Evolutionary conservation across 2,113 vertebrate genomes (phyloP), one percentile per base, ranked within the genome.

Genomic region (Setophaga kirtlandii): DNA sequence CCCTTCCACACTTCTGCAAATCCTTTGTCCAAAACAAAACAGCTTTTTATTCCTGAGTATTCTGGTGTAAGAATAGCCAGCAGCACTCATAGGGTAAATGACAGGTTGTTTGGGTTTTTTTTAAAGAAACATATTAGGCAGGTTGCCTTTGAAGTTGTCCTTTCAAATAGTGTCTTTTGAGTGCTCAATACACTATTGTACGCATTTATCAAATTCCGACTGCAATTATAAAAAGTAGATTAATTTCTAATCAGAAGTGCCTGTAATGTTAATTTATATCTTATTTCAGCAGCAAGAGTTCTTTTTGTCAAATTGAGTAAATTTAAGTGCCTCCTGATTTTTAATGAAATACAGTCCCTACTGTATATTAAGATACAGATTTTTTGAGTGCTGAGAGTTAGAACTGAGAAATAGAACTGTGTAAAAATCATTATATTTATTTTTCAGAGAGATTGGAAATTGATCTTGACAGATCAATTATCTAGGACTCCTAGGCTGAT

Each of bases 141-240:
- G 85, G 80, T 96, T 95, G 96, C 91, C 96, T 97, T 98, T 98
- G 96, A 98, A 98, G 97, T 96, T 96, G 97, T 98, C 97, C 96
- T 98, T 98, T 95, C 24, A 5, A 97, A 52, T 91, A 77, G 86
- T 28, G 23, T 41, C 39, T 14, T 89, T 83, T 78, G 28, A 71
- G 56, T 52, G 59, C n/a, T 90, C 60, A 84, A n/a, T 60, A 35
- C 28, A 81, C 59, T 88, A 95, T 37, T 87, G 55, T 58, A 86
- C 68, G 76, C 83, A 41, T 93, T 96, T 97, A 91, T 94, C 88
- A 69, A 75, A 85, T 73, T 96, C 79, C 25, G 15, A 75, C 42
- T 75, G 83, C 70, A 96, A 91, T 96, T 90, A 87, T 58, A 89
- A 84, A 92, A 83, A 97, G 83, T 73, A 96, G 87, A 97, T 91